Evolutionary conservation across 2,113 vertebrate genomes (phyloP).

Genomic region (Leptosomus discolor): DNA sequence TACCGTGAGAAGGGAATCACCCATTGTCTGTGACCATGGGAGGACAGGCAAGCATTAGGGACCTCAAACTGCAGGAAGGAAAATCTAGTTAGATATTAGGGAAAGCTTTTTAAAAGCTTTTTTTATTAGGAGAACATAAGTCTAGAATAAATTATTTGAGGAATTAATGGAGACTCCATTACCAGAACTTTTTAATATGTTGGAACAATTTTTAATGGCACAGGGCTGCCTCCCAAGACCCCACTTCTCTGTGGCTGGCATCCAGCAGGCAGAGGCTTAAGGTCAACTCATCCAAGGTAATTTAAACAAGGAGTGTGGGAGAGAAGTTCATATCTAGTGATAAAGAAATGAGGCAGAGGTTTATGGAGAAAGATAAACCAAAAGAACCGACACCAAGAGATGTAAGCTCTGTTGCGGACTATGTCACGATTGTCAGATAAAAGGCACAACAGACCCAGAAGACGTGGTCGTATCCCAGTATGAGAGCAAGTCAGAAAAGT

Average conservation of each 20-base stretch:
- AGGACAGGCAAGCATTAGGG: not conserved
- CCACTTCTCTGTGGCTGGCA: not conserved
- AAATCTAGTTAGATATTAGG: not conserved
- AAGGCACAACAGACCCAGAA: not conserved
- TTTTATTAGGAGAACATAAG: not conserved
- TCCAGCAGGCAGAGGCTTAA: not conserved
- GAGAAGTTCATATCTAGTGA: not conserved
- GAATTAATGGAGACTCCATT: not conserved
- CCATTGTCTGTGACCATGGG: accelerated
- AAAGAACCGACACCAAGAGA: not conserved
- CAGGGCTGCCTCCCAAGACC: not conserved
- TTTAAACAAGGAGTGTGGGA: not conserved
- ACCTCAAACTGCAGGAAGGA: not conserved
- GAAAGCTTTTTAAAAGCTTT: not conserved
- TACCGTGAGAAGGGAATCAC: not conserved
- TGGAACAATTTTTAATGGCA: not conserved
- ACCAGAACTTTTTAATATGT: not conserved
- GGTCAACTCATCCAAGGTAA: not conserved
- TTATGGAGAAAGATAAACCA: not conserved
- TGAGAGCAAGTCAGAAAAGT: not conserved
- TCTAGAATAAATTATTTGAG: not conserved
- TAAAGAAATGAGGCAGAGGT: not conserved
- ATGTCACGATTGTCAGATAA: not conserved
- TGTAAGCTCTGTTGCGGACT: not conserved
- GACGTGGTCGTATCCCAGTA: accelerated